phyloP scores from a whole-genome alignment of 2,888 invertebrate species.

The Cephus pygmeus region DNA sequence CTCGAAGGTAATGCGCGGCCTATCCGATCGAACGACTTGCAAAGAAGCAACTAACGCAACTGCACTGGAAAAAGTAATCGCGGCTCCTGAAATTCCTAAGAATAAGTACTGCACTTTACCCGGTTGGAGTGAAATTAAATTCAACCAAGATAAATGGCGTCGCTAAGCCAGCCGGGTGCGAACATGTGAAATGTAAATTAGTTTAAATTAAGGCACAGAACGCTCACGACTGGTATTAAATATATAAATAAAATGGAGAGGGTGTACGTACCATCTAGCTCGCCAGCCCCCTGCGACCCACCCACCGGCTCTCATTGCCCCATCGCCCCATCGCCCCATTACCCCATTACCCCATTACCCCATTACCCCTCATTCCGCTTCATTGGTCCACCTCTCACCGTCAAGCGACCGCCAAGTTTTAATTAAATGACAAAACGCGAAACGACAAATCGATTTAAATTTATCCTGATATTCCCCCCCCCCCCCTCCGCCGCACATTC shows the following conservation, averaged over 20 bases:
- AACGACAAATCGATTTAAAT: slow-evolving; percentile 18
- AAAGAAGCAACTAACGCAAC: background rate
- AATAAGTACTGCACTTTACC: slow-evolving; percentile 51
- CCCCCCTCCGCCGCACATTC: background rate
- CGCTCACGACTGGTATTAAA: slow-evolving; percentile 34
- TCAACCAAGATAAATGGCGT: slow-evolving; percentile 54
- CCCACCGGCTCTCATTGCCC: too few species aligned
- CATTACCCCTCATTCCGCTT: too few species aligned
- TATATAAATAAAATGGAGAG: slow-evolving; percentile 32
- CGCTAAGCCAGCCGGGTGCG: slow-evolving; percentile 39
- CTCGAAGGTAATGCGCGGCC: background rate
- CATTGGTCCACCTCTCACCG: too few species aligned
- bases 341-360: too few species aligned
- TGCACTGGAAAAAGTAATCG: slow-evolving; percentile 32
- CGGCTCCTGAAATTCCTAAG: slow-evolving; percentile 43
- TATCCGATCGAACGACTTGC: background rate
- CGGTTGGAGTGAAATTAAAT: slow-evolving; percentile 53
- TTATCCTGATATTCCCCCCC: slow-evolving; percentile 1
- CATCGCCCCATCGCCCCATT: too few species aligned
- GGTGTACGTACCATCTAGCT: background rate
- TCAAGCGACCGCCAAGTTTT: slow-evolving; percentile 5
- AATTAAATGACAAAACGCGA: slow-evolving; percentile 20
- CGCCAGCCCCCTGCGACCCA: too few species aligned
- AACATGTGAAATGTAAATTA: slow-evolving; percentile 56
- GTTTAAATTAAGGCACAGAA: slow-evolving; percentile 49